phyloP scores from a whole-genome alignment of 2,888 invertebrate genomes.

The Agrotis exclamationis region DNA sequence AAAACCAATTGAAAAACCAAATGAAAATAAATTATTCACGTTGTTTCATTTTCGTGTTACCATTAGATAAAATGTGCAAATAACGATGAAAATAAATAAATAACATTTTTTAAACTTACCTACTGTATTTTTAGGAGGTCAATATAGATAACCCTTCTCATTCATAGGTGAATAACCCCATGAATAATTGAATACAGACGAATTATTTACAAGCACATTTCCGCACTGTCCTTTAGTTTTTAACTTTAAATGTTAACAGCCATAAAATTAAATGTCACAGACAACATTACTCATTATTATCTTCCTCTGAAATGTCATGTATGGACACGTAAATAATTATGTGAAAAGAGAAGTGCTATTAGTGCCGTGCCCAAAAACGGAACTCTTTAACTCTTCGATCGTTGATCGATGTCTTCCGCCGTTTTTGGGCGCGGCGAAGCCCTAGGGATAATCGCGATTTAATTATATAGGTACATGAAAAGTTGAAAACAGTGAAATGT shows the following conservation, averaged over 20 bases:
- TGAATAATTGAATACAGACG: neutral
- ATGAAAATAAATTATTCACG: slow-evolving; percentile 14
- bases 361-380: neutral
- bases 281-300: neutral
- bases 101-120: slow-evolving; percentile 3
- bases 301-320: slow-evolving; percentile 15
- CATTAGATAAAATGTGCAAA: slow-evolving; percentile 9
- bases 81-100: slow-evolving; percentile 8
- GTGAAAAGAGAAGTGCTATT: neutral
- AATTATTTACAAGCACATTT: slow-evolving; percentile 7
- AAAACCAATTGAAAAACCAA: slow-evolving; percentile 13
- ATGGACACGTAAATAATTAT: neutral
- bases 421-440: too few species aligned
- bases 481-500: slow-evolving; percentile 10
- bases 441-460: neutral
- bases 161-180: slow-evolving; percentile 25
- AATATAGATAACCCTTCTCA: slow-evolving; percentile 4
- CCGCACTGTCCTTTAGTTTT: slow-evolving; percentile 18
- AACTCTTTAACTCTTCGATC: too few species aligned
- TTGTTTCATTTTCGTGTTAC: slow-evolving; percentile 8
- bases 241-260: slow-evolving; percentile 8
- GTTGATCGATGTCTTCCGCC: too few species aligned
- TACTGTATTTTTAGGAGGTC: slow-evolving; percentile 22
- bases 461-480: slow-evolving; percentile 8
- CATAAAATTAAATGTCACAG: neutral